These are phyloP conservation scores for Paracyclopina nana DNA, from an alignment of 1,140 invertebrate species.

Conservation along the genomic window DNA sequence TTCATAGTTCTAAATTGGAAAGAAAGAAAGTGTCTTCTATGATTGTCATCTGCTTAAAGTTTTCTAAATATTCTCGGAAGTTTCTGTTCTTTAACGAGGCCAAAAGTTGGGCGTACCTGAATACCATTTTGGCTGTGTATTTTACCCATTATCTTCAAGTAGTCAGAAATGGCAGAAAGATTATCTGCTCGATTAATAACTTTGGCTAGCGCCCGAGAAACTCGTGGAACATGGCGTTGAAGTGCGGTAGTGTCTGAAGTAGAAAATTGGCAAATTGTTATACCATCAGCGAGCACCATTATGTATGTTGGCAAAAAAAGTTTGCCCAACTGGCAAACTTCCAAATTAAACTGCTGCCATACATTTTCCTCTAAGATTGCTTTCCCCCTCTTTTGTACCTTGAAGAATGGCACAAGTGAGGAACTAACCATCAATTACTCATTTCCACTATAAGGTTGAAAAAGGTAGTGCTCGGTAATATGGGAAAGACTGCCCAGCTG, in stretches of 20 bases:
- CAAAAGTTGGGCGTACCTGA: neutral
- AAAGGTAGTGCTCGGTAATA: no score
- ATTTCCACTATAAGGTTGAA: no score
- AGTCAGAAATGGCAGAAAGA: neutral
- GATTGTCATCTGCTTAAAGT: neutral
- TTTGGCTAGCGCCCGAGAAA: neutral
- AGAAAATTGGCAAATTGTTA: neutral
- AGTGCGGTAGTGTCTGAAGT: neutral
- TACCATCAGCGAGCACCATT: no score
- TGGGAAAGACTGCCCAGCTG: no score
- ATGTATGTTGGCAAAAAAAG: no score
- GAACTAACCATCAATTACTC: no score
- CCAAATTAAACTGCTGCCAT: no score
- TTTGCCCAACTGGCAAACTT: no score
- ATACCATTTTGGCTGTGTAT: neutral
- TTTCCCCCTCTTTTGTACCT: no score
- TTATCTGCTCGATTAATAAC: neutral
- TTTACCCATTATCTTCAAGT: neutral
- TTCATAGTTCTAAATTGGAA: neutral
- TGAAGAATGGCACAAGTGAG: no score
- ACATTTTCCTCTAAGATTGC: no score
- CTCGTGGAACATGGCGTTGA: neutral
- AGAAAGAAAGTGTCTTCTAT: neutral
- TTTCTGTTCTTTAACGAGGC: no score
- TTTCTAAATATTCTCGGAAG: neutral